Conservation (phyloP, 2,113 vertebrate species). For the Orycteropus afer region DNA sequence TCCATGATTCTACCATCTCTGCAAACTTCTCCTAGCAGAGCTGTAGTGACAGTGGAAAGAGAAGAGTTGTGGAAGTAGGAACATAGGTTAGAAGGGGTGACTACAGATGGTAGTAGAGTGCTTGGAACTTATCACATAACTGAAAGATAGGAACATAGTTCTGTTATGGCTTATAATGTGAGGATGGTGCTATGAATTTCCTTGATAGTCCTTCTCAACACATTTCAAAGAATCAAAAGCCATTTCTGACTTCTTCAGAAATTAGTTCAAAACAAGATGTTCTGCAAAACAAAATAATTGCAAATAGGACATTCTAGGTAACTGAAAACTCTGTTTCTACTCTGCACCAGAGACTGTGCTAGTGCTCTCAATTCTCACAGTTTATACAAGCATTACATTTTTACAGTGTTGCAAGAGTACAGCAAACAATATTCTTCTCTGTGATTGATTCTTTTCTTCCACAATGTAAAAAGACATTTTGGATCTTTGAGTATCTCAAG, state of each 20-base stretch:
- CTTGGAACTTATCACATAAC: background rate
- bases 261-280: background rate
- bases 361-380: background rate
- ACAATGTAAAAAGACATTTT: background rate
- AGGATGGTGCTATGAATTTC: background rate
- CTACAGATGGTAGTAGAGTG: background rate
- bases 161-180: background rate
- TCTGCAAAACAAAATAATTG: background rate
- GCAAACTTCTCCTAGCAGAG: background rate
- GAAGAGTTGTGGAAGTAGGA: background rate
- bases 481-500: background rate
- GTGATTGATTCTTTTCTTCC: background rate
- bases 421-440: background rate
- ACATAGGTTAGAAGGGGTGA: background rate
- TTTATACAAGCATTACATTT: background rate
- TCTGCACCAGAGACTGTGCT: background rate
- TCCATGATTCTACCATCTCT: background rate
- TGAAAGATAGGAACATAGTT: background rate
- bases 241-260: background rate
- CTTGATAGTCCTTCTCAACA: background rate
- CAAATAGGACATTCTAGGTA: background rate
- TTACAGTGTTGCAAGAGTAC: background rate
- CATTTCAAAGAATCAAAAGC: background rate
- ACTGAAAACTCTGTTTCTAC: background rate
- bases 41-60: background rate